These are phyloP conservation scores for Morelia viridis DNA, from an alignment of 2,797 vertebrate genomes.

Conservation along the genomic window DNA sequence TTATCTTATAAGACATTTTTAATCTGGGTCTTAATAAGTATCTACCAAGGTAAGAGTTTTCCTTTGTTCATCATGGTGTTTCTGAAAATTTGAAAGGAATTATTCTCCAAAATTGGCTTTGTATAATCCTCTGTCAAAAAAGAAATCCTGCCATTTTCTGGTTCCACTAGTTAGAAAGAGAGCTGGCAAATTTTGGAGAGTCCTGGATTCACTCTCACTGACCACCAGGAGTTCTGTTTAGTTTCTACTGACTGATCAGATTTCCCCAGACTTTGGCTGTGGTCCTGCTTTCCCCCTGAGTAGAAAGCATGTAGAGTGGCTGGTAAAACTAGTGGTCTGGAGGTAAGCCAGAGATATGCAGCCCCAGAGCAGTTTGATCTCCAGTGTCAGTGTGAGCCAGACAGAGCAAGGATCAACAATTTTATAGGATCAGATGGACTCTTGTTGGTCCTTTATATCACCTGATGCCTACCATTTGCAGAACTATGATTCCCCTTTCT, in stretches of 20 bases:
- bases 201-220: not conserved
- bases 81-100: constrained; percentile 2
- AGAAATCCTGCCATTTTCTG: not conserved
- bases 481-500: not conserved
- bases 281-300: not conserved
- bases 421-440: not conserved
- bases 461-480: not conserved
- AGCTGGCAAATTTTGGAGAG: not conserved
- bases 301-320: not conserved
- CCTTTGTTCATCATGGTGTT: not conserved
- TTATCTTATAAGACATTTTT: constrained; percentile 97
- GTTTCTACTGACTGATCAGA: not conserved
- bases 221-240: not conserved
- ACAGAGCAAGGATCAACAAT: not conserved
- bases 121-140: not conserved
- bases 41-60: constrained; percentile 92
- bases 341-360: not conserved
- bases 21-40: constrained; percentile 97
- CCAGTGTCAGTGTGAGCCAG: not conserved
- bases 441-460: not conserved
- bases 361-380: not conserved
- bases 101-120: not conserved
- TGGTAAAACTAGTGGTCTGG: not conserved
- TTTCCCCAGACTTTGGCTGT: not conserved
- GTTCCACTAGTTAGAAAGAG: not conserved